phyloP scores from a whole-genome alignment of 2,113 vertebrate genomes.

The Caretta caretta region DNA sequence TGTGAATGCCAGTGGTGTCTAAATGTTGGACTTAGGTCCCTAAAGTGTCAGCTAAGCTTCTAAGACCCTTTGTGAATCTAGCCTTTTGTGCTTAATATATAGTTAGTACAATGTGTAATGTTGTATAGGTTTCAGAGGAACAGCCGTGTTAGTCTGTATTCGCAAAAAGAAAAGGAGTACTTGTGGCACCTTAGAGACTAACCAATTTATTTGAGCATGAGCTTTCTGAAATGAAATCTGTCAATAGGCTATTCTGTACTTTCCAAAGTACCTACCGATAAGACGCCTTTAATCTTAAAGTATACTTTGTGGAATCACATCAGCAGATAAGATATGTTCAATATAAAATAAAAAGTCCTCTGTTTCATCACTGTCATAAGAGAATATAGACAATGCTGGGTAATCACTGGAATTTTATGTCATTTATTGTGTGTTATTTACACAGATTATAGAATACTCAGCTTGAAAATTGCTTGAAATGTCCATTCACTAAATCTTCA shows the following conservation, averaged over 20 bases:
- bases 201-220: no score
- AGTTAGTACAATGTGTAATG: neutral
- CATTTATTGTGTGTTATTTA: neutral
- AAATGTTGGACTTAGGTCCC: neutral
- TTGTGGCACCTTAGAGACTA: no score
- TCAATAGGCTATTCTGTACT: no score
- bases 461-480: neutral
- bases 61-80: neutral
- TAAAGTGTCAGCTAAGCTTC: neutral
- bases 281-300: neutral
- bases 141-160: no score
- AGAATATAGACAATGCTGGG: no score
- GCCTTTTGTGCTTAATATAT: neutral
- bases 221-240: no score
- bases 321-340: neutral
- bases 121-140: no score
- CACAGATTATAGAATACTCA: neutral
- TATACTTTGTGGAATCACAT: neutral
- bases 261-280: no score
- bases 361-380: neutral
- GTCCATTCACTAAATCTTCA: neutral
- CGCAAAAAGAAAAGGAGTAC: no score
- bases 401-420: no score
- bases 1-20: neutral
- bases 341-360: accelerated